A percentile compares a stretch with the other conserved stretches of the same genome.
These are phyloP conservation scores for Halictus rubicundus DNA, from an alignment of 1,140 invertebrate species.

Conservation along the genomic window DNA sequence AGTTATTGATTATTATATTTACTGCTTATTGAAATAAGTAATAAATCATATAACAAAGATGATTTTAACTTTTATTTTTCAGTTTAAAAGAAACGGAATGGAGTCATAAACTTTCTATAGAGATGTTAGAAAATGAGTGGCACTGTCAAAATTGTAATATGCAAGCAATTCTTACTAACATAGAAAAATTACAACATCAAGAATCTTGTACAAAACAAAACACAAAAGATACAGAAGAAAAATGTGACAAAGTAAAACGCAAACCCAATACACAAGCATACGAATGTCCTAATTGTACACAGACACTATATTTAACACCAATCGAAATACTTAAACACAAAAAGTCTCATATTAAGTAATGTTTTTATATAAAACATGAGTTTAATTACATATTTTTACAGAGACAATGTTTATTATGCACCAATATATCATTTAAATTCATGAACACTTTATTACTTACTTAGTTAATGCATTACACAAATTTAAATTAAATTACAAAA, in stretches of 20 bases:
- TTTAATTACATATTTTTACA: not conserved
- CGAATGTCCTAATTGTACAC: slow-evolving; percentile 86
- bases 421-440: not conserved
- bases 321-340: slow-evolving; percentile 89
- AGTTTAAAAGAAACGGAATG: slow-evolving; percentile 84
- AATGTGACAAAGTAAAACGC: slow-evolving; percentile 70
- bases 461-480: slow-evolving; percentile 8
- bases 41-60: slow-evolving; percentile 1
- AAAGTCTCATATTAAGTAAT: slow-evolving; percentile 76
- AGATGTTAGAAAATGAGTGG: slow-evolving; percentile 81
- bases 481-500: slow-evolving; percentile 15
- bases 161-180: slow-evolving; percentile 79
- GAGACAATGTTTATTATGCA: not conserved
- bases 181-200: slow-evolving; percentile 82
- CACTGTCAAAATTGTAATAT: slow-evolving; percentile 81
- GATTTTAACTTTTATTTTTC: slow-evolving; percentile 37
- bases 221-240: slow-evolving; percentile 68
- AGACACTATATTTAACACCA: slow-evolving; percentile 86
- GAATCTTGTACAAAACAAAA: slow-evolving; percentile 70
- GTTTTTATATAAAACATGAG: no score
- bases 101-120: slow-evolving; percentile 82
- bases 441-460: not conserved
- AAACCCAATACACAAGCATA: slow-evolving; percentile 86
- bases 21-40: not conserved
- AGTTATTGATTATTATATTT: slow-evolving; percentile 61